These are phyloP conservation scores for Tupaia chinensis DNA, from an alignment of 2,113 vertebrate species.

Conservation along the genomic window DNA sequence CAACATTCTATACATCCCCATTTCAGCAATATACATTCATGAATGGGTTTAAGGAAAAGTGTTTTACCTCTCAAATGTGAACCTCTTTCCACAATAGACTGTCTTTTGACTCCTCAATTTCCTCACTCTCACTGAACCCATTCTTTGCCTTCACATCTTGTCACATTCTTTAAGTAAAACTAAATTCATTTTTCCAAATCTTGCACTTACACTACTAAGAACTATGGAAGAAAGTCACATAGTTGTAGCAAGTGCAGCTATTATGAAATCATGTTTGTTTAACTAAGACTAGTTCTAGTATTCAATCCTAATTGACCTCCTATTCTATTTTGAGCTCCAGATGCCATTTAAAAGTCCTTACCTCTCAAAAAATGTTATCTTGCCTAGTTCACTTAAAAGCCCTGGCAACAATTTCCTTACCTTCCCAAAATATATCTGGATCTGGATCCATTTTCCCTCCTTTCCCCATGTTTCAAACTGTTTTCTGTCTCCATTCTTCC, in stretches of 20 bases:
- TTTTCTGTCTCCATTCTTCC: not conserved
- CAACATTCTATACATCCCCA: not conserved
- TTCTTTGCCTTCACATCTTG: not conserved
- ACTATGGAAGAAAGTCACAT: constrained; percentile 7
- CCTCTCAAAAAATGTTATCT: constrained; percentile 14
- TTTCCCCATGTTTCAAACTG: not conserved
- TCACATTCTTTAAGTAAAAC: constrained; percentile 37
- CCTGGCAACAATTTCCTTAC: not conserved
- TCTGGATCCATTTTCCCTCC: not conserved
- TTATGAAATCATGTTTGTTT: not conserved
- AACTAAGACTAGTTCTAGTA: constrained; percentile 4
- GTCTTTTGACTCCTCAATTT: not conserved
- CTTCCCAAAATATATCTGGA: not conserved
- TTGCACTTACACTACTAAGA: not conserved
- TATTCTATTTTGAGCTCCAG: constrained; percentile 15
- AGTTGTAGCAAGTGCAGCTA: not conserved
- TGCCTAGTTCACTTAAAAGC: not conserved
- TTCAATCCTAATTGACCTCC: constrained; percentile 22
- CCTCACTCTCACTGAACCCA: not conserved
- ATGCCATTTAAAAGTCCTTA: not conserved
- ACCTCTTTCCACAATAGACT: not conserved
- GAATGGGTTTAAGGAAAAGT: not conserved
- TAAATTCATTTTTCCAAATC: constrained; percentile 31
- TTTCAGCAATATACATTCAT: not conserved
- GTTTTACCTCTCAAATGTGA: not conserved